These are phyloP conservation scores for Gastracanthus pulcherrimus DNA, from an alignment of 2,888 invertebrate species.

Conservation along the genomic window DNA sequence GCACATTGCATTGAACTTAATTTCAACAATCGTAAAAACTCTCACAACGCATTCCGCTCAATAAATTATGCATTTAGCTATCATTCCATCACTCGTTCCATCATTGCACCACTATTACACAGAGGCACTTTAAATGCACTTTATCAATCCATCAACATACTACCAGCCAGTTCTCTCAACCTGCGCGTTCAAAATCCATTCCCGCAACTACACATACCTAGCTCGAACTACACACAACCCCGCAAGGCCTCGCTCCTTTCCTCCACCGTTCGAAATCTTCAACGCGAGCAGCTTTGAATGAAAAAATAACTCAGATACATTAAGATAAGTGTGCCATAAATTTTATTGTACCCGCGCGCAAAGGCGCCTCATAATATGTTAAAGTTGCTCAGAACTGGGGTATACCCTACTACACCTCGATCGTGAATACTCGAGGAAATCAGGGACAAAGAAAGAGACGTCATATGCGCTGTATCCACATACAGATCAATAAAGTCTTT, in stretches of 20 bases:
- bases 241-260: not conserved
- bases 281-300: not conserved
- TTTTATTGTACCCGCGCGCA: slow-evolving; percentile 14
- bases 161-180: not conserved
- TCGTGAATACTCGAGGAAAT: slow-evolving; percentile 58
- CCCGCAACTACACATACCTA: too few relatives aligned
- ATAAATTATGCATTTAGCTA: slow-evolving; percentile 5
- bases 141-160: slow-evolving; percentile 13
- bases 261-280: slow-evolving; percentile 8
- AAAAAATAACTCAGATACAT: not conserved
- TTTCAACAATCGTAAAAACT: not conserved
- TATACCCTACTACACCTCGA: too few relatives aligned
- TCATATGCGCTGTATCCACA: too few relatives aligned
- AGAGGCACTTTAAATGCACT: not conserved
- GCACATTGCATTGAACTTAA: not conserved
- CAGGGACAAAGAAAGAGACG: too few relatives aligned
- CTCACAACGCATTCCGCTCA: not conserved
- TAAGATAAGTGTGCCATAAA: slow-evolving; percentile 45
- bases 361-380: slow-evolving; percentile 14
- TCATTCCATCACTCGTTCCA: not conserved
- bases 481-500: too few relatives aligned
- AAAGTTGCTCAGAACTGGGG: not conserved
- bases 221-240: too few relatives aligned
- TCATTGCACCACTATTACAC: slow-evolving; percentile 16
- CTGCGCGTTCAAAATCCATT: not conserved